phyloP scores from a whole-genome alignment of 2,113 vertebrate genomes.

The Agelaius tricolor region DNA sequence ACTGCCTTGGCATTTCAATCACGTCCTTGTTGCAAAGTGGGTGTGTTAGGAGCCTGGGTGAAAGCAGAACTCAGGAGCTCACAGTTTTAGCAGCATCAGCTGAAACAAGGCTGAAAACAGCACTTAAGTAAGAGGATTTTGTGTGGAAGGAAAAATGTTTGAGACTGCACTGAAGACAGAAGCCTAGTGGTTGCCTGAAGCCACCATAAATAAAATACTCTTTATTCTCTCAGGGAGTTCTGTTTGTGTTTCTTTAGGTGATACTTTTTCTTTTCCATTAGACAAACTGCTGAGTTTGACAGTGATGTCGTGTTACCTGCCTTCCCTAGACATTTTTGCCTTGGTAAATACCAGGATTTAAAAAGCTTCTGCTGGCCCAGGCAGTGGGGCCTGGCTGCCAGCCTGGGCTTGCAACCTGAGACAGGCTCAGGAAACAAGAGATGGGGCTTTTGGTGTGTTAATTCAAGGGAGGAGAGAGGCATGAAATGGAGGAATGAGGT shows the following conservation, averaged over 20 bases:
- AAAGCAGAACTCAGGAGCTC: conserved; percentile 17
- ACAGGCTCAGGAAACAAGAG: not conserved
- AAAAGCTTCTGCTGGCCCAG: not conserved
- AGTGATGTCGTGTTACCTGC: not conserved
- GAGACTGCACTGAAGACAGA: not conserved
- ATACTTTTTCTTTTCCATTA: not conserved
- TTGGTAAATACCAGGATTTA: conserved; percentile 1
- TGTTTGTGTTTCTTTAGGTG: not conserved
- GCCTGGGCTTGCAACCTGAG: conserved; percentile 2
- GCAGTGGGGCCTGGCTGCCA: not conserved
- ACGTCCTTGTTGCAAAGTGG: not conserved
- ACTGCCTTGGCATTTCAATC: not conserved
- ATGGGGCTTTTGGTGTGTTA: not conserved
- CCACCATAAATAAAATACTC: conserved; percentile 8
- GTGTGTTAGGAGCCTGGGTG: not conserved
- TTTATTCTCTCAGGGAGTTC: not conserved
- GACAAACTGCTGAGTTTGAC: not conserved
- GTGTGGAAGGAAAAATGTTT: not conserved
- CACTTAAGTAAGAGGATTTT: conserved; percentile 40
- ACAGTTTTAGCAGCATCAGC: conserved; percentile 36
- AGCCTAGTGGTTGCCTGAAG: conserved; percentile 4
- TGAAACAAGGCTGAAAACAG: not conserved
- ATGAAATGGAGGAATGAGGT: conserved; percentile 39
- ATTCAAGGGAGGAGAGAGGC: not conserved
- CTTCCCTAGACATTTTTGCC: conserved; percentile 14